Conservation (phyloP, 2,113 vertebrate species). For the Xenus cinereus region DNA sequence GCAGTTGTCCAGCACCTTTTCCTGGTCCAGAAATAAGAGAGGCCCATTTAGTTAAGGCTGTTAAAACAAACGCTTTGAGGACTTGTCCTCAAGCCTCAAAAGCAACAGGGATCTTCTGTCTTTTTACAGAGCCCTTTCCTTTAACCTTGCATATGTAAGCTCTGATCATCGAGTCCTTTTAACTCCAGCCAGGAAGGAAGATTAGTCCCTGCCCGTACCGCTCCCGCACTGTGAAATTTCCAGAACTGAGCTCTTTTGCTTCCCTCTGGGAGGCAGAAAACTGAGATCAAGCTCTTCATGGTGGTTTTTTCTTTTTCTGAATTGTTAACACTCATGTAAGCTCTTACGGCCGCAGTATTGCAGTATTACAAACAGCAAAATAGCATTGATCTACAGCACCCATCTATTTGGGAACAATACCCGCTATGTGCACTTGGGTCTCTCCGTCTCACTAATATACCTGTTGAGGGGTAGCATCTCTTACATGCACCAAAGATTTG, state of each 20-base stretch:
- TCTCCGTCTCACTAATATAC: neutral
- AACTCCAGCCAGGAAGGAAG: slow-evolving; percentile 40
- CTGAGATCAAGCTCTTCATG: neutral
- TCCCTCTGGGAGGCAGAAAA: slow-evolving; percentile 6
- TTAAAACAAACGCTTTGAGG: neutral
- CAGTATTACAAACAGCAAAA: neutral
- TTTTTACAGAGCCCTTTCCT: neutral
- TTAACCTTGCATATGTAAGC: neutral
- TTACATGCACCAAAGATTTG: neutral
- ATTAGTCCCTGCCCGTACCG: neutral
- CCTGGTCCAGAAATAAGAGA: neutral
- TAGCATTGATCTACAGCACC: neutral
- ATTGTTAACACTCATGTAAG: neutral
- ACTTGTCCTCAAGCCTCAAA: neutral
- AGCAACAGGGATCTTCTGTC: neutral
- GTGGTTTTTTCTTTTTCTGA: neutral
- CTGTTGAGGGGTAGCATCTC: neutral
- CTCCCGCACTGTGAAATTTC: slow-evolving; percentile 18
- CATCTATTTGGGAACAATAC: neutral
- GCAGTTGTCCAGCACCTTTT: neutral
- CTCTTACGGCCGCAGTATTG: neutral
- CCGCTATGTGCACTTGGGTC: neutral
- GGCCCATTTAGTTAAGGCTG: neutral
- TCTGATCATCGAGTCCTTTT: slow-evolving; percentile 16
- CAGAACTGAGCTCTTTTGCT: neutral